These are phyloP conservation scores for Chelonus formosanus DNA, from an alignment of 2,888 invertebrate genomes.

Conservation along the genomic window DNA sequence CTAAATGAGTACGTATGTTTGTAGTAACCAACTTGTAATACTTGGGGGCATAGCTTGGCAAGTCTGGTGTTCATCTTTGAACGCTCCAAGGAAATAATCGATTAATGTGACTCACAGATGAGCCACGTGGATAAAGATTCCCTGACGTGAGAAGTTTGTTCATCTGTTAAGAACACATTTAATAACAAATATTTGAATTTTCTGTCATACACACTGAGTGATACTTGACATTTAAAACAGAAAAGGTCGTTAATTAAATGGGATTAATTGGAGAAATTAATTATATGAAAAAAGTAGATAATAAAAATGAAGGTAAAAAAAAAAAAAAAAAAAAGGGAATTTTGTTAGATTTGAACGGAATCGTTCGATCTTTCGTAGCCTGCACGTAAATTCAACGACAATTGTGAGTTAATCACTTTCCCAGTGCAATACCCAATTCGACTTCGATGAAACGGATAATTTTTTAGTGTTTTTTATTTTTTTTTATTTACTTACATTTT, in stretches of 20 bases:
- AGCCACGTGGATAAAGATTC: constrained; percentile 16
- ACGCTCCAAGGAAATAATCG: constrained; percentile 21
- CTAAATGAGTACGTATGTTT: background rate
- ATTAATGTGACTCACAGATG: constrained; percentile 21
- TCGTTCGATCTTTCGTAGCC: background rate
- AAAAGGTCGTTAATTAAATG: no score
- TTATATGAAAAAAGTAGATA: no score
- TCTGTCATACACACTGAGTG: no score
- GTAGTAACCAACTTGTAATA: background rate
- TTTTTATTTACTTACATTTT: background rate
- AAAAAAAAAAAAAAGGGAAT: no score
- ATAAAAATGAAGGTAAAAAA: no score
- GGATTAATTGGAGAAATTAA: no score
- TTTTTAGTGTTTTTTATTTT: constrained; percentile 8
- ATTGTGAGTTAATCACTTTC: constrained; percentile 12
- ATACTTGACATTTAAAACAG: no score
- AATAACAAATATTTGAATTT: no score
- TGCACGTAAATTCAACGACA: constrained; percentile 4
- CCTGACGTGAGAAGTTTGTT: background rate
- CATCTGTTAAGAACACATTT: no score
- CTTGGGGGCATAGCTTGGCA: no score
- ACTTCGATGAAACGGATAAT: constrained; percentile 7
- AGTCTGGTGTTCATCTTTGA: background rate
- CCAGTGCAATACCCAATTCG: background rate
- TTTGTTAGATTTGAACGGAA: background rate